These are phyloP conservation scores for Drosophila subquinaria DNA, from an alignment of 2,888 invertebrate species.

Conservation along the genomic window DNA sequence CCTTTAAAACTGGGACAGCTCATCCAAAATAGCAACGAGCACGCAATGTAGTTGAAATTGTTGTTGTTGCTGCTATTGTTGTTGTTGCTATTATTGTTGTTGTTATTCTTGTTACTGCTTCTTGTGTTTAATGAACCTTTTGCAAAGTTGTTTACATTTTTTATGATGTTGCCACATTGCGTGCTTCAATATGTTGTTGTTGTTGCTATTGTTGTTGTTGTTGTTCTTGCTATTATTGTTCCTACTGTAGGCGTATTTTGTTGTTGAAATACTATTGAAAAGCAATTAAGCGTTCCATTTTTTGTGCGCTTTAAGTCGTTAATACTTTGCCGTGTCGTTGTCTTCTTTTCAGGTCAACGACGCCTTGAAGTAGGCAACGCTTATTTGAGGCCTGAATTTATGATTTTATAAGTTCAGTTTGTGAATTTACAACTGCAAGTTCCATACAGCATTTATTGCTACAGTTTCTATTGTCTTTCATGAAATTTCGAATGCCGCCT, in stretches of 20 bases:
- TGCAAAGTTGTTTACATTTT: conserved; percentile 69
- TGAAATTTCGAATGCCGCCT: background rate
- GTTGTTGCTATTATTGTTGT: background rate
- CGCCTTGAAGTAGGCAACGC: background rate
- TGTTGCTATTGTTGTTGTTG: conserved; percentile 5
- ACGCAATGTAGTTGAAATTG: conserved; percentile 57
- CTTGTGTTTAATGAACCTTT: conserved; percentile 64
- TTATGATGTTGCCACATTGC: conserved; percentile 60
- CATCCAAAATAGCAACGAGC: conserved; percentile 68
- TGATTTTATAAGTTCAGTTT: background rate
- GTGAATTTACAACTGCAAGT: background rate
- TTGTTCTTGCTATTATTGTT: background rate
- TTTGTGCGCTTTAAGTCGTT: conserved; percentile 32
- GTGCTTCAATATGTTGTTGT: conserved; percentile 30
- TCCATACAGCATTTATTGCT: background rate
- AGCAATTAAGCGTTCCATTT: conserved; percentile 58
- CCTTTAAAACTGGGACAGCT: conserved; percentile 64
- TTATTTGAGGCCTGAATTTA: background rate
- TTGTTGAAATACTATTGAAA: conserved; percentile 58
- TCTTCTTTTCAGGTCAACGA: conserved; percentile 25
- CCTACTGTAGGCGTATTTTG: conserved; percentile 21
- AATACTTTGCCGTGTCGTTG: conserved; percentile 13
- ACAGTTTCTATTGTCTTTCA: background rate
- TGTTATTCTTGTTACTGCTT: conserved; percentile 17
- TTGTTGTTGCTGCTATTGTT: conserved; percentile 2